These are phyloP conservation scores for Melipona bicolor DNA, from an alignment of 2,888 invertebrate species.

Conservation along the genomic window DNA sequence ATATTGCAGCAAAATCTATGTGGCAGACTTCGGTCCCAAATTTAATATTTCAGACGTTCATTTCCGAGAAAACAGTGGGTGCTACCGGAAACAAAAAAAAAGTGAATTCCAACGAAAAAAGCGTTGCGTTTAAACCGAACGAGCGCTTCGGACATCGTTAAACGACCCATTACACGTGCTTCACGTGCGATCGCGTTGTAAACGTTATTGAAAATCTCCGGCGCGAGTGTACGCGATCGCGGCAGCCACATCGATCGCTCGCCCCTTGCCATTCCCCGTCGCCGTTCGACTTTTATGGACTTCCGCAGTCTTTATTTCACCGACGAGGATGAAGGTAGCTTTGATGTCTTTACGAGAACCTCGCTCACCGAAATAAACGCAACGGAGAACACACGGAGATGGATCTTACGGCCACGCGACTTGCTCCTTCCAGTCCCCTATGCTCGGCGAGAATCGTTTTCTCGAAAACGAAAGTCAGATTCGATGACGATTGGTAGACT, in stretches of 20 bases:
- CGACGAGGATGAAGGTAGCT: conserved; percentile 38
- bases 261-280: conserved; percentile 14
- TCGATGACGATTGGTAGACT: no score
- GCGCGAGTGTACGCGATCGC: conserved; percentile 12
- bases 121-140: background rate
- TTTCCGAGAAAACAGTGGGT: background rate
- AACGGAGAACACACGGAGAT: conserved; percentile 25
- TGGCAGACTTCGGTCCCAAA: background rate
- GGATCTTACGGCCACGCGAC: background rate
- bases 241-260: conserved; percentile 33
- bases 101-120: conserved; percentile 16
- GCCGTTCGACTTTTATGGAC: conserved; percentile 50
- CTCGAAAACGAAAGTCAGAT: no score
- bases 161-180: conserved; percentile 35
- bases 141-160: conserved; percentile 27
- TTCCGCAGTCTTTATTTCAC: conserved; percentile 50
- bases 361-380: conserved; percentile 52
- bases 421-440: background rate
- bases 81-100: background rate
- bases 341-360: conserved; percentile 58
- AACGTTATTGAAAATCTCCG: conserved; percentile 32
- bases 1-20: no score
- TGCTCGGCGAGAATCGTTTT: no score
- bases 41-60: background rate
- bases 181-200: conserved; percentile 41